phyloP scores from a whole-genome alignment of 35 echinoderm and acorn worm species.

The Chiridota heheva region DNA sequence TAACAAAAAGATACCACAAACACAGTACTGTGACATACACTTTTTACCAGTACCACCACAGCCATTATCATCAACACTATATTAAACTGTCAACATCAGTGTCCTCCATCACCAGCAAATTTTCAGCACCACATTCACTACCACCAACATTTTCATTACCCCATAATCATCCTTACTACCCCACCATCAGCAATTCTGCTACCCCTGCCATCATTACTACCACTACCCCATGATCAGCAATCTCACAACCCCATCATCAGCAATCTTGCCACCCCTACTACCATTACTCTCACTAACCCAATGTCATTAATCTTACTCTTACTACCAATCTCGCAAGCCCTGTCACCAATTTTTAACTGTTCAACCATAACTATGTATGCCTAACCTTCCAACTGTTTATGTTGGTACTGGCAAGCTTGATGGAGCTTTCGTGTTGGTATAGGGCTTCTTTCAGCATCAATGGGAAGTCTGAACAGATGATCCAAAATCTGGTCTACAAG shows the following conservation, averaged over 20 bases:
- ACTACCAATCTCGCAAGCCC: too few relatives aligned
- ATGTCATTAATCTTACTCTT: too few relatives aligned
- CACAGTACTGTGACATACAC: not conserved
- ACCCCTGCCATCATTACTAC: not conserved
- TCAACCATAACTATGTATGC: too few relatives aligned
- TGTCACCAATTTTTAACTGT: too few relatives aligned
- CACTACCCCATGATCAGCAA: not conserved
- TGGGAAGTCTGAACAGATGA: conserved; percentile 66
- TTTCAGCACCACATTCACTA: not conserved
- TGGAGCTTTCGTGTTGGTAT: not conserved
- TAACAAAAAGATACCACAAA: not conserved
- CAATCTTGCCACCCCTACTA: too few relatives aligned
- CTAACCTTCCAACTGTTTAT: too few relatives aligned
- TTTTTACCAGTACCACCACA: not conserved
- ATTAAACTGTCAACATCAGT: not conserved
- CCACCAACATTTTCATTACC: not conserved
- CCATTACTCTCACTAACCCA: too few relatives aligned
- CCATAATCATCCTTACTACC: not conserved
- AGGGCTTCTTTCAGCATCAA: not conserved
- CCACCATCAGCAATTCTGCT: not conserved
- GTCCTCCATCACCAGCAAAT: not conserved
- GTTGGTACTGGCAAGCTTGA: conserved; percentile 37
- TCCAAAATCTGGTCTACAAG: conserved; percentile 80
- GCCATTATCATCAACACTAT: not conserved
- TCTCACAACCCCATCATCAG: too few relatives aligned